These are phyloP conservation scores for Anoplius nigerrimus DNA, from an alignment of 2,888 invertebrate genomes.

Conservation along the genomic window DNA sequence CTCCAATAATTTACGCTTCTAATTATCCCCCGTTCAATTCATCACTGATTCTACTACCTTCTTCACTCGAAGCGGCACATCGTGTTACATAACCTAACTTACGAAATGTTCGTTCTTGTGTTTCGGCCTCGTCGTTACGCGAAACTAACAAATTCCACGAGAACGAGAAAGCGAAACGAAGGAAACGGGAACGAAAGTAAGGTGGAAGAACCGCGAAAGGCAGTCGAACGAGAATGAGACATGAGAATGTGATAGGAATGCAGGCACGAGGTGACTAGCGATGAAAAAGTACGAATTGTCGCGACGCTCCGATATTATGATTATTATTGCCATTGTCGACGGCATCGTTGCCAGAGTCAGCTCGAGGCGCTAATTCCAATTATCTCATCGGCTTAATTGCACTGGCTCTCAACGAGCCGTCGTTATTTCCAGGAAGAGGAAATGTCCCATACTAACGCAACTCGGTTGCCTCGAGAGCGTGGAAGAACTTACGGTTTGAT, in stretches of 20 bases:
- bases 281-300: constrained; percentile 16
- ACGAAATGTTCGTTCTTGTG: no score
- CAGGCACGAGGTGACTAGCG: constrained; percentile 39
- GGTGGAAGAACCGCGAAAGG: background rate
- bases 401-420: constrained; percentile 17
- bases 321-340: background rate
- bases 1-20: no score
- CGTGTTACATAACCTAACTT: background rate
- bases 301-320: constrained; percentile 5
- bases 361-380: constrained; percentile 10
- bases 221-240: constrained; percentile 22
- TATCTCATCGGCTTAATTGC: constrained; percentile 29
- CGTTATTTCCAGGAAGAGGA: constrained; percentile 13
- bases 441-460: background rate
- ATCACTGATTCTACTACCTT: no score
- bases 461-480: constrained; percentile 1
- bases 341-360: background rate
- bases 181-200: background rate
- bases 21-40: no score
- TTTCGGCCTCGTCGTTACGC: no score
- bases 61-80: background rate
- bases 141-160: no score
- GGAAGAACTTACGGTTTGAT: no score
- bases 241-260: constrained; percentile 3
- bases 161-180: background rate